These are phyloP conservation scores for Lithobates sylvaticus DNA, from an alignment of 2,797 vertebrate species.

Conservation along the genomic window DNA sequence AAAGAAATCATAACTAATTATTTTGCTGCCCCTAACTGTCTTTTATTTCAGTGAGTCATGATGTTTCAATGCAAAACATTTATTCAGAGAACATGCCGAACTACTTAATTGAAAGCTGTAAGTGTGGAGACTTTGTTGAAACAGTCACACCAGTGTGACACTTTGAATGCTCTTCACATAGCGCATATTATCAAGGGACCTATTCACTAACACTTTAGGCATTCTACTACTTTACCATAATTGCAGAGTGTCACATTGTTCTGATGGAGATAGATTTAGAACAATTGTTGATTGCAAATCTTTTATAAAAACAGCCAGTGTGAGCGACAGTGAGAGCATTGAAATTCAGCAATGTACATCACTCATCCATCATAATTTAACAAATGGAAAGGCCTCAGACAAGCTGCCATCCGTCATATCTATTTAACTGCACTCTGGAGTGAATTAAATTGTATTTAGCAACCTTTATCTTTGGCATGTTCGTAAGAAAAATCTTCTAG, in stretches of 20 bases:
- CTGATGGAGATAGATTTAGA: slow-evolving; percentile 81
- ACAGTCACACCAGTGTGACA: slow-evolving; percentile 37
- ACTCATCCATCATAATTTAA: slow-evolving; percentile 88
- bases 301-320: slow-evolving; percentile 76
- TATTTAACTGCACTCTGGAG: slow-evolving; percentile 78
- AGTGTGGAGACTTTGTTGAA: slow-evolving; percentile 45
- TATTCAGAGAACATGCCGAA: slow-evolving; percentile 40
- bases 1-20: slow-evolving; percentile 56
- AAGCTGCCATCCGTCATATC: slow-evolving; percentile 83
- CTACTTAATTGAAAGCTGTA: slow-evolving; percentile 52
- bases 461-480: slow-evolving; percentile 70
- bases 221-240: slow-evolving; percentile 79
- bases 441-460: slow-evolving; percentile 80
- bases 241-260: slow-evolving; percentile 73
- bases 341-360: slow-evolving; percentile 75
- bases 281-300: slow-evolving; percentile 78
- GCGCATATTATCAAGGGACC: slow-evolving; percentile 46
- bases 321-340: slow-evolving; percentile 72
- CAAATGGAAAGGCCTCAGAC: slow-evolving; percentile 80
- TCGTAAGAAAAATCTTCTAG: slow-evolving; percentile 62
- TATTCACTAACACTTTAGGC: slow-evolving; percentile 68
- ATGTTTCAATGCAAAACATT: slow-evolving; percentile 46
- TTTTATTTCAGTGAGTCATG: slow-evolving; percentile 46
- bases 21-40: slow-evolving; percentile 56
- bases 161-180: slow-evolving; percentile 58